Conservation (phyloP, 2,797 vertebrate species). For the Amazona ochrocephala region DNA sequence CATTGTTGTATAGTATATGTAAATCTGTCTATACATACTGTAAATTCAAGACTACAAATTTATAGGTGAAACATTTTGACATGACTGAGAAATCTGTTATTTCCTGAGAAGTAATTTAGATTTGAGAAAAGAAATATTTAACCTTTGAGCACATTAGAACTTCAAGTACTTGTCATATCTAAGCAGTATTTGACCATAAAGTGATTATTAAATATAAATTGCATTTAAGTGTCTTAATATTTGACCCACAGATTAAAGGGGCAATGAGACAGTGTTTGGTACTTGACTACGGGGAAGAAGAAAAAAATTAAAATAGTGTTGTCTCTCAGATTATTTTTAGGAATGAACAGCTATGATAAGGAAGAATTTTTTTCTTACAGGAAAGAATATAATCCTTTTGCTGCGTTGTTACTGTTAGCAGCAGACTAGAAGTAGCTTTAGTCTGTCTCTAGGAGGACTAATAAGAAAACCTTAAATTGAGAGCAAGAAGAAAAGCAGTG, state of each 20-base stretch:
- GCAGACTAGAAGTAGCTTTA: background rate
- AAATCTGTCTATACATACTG: background rate
- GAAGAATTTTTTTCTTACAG: background rate
- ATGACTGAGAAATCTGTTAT: background rate
- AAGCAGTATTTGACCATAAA: background rate
- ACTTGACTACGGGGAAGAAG: background rate
- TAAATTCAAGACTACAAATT: background rate
- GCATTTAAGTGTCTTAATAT: background rate
- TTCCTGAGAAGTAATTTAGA: background rate
- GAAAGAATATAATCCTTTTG: slow-evolving; percentile 13
- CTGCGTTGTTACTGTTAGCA: background rate
- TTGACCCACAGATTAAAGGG: background rate
- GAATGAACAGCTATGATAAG: background rate
- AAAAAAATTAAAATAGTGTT: background rate
- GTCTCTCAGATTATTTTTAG: background rate
- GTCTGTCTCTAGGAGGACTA: background rate
- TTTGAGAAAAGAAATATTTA: background rate
- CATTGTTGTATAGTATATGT: background rate
- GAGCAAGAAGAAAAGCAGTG: background rate
- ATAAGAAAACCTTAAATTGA: background rate
- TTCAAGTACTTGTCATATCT: background rate
- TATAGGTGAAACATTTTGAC: background rate
- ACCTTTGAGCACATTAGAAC: background rate
- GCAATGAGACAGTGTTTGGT: background rate
- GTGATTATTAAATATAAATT: background rate